Evolutionary conservation across 2,797 vertebrate genomes (phyloP).

Genomic region (Melanotaenia maccullochi): DNA sequence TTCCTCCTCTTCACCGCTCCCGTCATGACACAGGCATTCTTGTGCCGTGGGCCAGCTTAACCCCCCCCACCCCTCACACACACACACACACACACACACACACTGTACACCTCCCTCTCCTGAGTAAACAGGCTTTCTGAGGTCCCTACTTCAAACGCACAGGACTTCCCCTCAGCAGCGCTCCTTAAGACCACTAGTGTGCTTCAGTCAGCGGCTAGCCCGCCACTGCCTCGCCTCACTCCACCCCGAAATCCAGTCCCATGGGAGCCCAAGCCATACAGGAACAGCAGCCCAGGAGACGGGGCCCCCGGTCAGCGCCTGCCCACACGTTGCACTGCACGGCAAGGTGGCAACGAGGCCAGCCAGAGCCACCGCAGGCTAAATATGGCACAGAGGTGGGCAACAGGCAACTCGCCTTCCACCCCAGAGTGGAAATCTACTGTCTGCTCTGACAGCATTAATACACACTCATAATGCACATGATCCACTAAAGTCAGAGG

Average conservation of each 20-base stretch:
- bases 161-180: constrained; percentile 80
- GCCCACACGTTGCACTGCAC: constrained; percentile 76
- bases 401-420: constrained; percentile 56
- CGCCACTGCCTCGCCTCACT: constrained; percentile 13
- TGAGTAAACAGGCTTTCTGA: constrained; percentile 82
- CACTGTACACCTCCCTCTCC: constrained; percentile 25
- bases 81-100: background rate
- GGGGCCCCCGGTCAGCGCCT: constrained; percentile 39
- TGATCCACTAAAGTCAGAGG: background rate
- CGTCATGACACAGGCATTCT: constrained; percentile 81
- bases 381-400: constrained; percentile 77
- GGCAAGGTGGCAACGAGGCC: constrained; percentile 60
- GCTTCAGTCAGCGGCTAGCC: constrained; percentile 51
- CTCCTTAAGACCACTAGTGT: constrained; percentile 68
- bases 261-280: constrained; percentile 55
- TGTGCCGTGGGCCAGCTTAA: constrained; percentile 59
- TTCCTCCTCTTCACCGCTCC: constrained; percentile 74
- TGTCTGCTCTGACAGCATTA: constrained; percentile 42
- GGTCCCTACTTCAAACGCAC: constrained; percentile 83
- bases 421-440: constrained; percentile 76
- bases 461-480: constrained; percentile 9
- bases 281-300: constrained; percentile 43
- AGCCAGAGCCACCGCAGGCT: constrained; percentile 65
- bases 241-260: constrained; percentile 58
- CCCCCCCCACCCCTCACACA: constrained; percentile 3